Evolutionary conservation across 2,113 vertebrate genomes (phyloP).

Genomic region (Agelaius phoeniceus): DNA sequence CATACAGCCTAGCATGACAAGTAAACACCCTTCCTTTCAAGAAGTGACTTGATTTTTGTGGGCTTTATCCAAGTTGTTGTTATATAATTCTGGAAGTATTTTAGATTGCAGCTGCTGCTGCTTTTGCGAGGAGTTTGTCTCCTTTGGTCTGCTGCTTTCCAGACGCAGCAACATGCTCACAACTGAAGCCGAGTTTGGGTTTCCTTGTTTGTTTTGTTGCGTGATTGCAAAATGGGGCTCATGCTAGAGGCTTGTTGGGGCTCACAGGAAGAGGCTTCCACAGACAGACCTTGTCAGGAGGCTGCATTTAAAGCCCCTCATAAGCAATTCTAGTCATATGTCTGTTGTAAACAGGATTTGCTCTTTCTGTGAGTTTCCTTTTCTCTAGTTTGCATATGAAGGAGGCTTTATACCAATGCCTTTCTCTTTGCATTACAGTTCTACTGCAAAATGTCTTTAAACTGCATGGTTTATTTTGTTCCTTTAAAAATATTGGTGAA

Average conservation of each 20-base stretch:
- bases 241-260: neutral
- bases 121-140: neutral
- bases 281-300: neutral
- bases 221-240: constrained; percentile 41
- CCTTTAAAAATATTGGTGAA: constrained; percentile 28
- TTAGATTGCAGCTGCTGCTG: neutral
- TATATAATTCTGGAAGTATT: neutral
- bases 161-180: constrained; percentile 3
- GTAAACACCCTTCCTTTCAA: neutral
- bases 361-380: constrained; percentile 49
- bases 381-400: constrained; percentile 12
- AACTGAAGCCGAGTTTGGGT: constrained; percentile 32
- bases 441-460: constrained; percentile 4
- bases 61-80: constrained; percentile 8
- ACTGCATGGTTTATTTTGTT: constrained; percentile 25
- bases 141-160: constrained; percentile 41
- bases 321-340: constrained; percentile 6
- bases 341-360: constrained; percentile 38
- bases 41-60: neutral
- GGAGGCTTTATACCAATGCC: neutral
- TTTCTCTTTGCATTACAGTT: neutral
- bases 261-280: neutral
- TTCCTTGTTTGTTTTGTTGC: constrained; percentile 50
- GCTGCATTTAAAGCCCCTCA: constrained; percentile 13
- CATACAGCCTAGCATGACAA: neutral